Evolutionary conservation across 2,113 vertebrate genomes (phyloP), one percentile per base, ranked within the genome.

Genomic region (Crotalus horridus): DNA sequence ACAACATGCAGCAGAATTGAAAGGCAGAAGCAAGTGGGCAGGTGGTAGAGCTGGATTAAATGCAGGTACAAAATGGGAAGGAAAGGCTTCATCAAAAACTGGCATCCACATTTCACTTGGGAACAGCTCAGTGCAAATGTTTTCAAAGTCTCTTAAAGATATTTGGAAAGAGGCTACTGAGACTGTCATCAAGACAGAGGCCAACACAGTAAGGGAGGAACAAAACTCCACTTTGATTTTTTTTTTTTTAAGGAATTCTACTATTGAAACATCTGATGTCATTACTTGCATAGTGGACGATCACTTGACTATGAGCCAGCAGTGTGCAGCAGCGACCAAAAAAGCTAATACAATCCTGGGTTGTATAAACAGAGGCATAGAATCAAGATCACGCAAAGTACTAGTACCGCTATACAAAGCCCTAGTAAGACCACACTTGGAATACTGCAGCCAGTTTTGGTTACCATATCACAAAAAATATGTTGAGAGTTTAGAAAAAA

Each of bases 1-100:
- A 74, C 88, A 96, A 96, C 59, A 81, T 58, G 20, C 56, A 90
- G 55, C 29, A 94, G 26, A 33, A 95, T 90, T 92, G 95, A 93
- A 88, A 89, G 46, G 56, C 91, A 29, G 92, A 21, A 94, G 94
- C 61, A 48, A 90, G 17, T 1, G 88, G 93, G 46, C 2, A 11
- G 48, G 20, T 90, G 23, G 51, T 87, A 10, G 21, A 51, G 8
- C 26, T 58, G 43, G 11, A 91, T 48, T 5, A 48, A 93, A 89
- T 69, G 21, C 55, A 89, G 48, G 56, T 69, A 69, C 43, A 64
- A 91, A 91, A 33, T 3, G n/a, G 23, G 43, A 74, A 91, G 29
- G 43, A 58, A 91, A 11, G 33, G 23, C 48, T 33, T 46, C 6
- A 46, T 85, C 51, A 29, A 29, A 85, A 89, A 26, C 7, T 64